Evolutionary conservation across 1,140 invertebrate genomes (phyloP), one percentile per base, ranked within the genome.

Genomic region (Spodoptera litura): DNA sequence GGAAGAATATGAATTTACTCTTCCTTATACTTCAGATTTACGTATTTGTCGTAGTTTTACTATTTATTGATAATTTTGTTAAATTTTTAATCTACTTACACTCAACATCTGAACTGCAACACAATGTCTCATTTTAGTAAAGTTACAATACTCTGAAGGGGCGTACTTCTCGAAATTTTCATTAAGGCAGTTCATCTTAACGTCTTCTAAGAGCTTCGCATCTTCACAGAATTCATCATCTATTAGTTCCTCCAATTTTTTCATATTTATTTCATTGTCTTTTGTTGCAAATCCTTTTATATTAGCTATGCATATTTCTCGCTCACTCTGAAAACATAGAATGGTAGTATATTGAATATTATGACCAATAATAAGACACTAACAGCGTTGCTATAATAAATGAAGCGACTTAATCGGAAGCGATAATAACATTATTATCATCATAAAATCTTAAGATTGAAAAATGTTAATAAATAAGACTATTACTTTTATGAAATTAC

Each of bases 271-370:
- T n/a, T 72, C 74, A 25, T 62, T 77, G 9, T 80, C 73, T 4
- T 49, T 59, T 13, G 66, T 38, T 0, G 52, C 49, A n/a, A 78
- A 62, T 6, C 78, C 79, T n/a, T 25, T 31, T 12, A 78, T 81
- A 13, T 70, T 74, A 4, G 66, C 79, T 9, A 79, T 35, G 10
- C 82, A 83, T 27, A 70, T 55, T 13, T 73, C 77, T 11, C 12
- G 56, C 27, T 79, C 79, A 49, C 82, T 81, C 82, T 83, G 55
- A 20, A 82, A 82, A 35, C 1, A n/a, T n/a, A 51, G 1, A 44
- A 31, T 4, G 2, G 4, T 2, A 31, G 31, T 20, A 20, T 20
- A 0, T 20, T 20, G 20, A 20, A 20, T 20, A 1, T 20, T n/a
- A n/a, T n/a, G n/a, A n/a, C n/a, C n/a, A n/a, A n/a, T n/a, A n/a